Percentiles rank a stretch among this genome's conserved stretches.
These are phyloP conservation scores for Rhynchonycteris naso DNA, from an alignment of 2,797 vertebrate species.

Conservation along the genomic window DNA sequence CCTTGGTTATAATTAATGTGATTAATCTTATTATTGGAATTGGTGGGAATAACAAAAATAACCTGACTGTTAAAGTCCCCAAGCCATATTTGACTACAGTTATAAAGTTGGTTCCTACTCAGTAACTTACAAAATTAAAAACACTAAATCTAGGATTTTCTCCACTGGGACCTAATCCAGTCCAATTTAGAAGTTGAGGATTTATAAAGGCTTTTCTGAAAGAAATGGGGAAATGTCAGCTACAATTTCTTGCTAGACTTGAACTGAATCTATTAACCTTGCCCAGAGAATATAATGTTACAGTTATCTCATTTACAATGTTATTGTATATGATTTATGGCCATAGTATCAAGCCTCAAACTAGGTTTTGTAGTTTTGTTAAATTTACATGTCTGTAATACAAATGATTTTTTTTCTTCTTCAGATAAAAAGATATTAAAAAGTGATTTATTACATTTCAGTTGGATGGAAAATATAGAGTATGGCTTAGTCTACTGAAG, in stretches of 20 bases:
- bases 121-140: slow-evolving; percentile 85
- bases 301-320: slow-evolving; percentile 82
- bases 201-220: slow-evolving; percentile 84
- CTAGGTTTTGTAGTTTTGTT: slow-evolving; percentile 77
- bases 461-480: slow-evolving; percentile 57
- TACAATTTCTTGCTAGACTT: slow-evolving; percentile 84
- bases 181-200: slow-evolving; percentile 81
- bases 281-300: slow-evolving; percentile 81
- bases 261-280: slow-evolving; percentile 84
- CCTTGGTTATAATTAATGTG: slow-evolving; percentile 53
- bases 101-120: slow-evolving; percentile 82
- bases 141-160: slow-evolving; percentile 85
- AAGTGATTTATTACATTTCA: slow-evolving; percentile 77
- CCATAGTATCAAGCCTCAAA: slow-evolving; percentile 76
- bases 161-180: slow-evolving; percentile 80
- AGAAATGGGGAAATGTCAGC: slow-evolving; percentile 82
- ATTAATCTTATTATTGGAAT: slow-evolving; percentile 66
- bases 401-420: slow-evolving; percentile 74
- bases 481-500: slow-evolving; percentile 36
- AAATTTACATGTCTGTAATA: slow-evolving; percentile 72
- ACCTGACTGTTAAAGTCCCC: slow-evolving; percentile 46
- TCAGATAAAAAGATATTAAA: slow-evolving; percentile 77
- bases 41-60: slow-evolving; percentile 73
- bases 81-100: slow-evolving; percentile 64
- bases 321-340: slow-evolving; percentile 81